These are phyloP conservation scores for Oasisia sp. DNA, from an alignment of 2,888 invertebrate genomes.

Conservation along the genomic window DNA sequence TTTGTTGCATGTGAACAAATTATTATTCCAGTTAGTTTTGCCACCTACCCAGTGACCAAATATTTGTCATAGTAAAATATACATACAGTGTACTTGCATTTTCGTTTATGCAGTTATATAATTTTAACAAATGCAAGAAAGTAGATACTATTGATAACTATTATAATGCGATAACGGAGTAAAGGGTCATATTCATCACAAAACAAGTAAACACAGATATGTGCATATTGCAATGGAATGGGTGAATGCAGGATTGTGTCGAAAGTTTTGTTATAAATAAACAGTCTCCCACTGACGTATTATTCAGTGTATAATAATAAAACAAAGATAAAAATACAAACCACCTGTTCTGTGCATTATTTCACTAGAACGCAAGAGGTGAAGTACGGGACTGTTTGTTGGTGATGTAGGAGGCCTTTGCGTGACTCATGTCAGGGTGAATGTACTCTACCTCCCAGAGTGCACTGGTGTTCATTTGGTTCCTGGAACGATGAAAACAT, in stretches of 20 bases:
- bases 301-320: conserved; percentile 12
- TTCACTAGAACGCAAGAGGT: not conserved
- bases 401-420: not conserved
- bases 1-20: too few species aligned
- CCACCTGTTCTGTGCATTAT: not conserved
- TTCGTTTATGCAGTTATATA: too few species aligned
- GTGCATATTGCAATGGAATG: not conserved
- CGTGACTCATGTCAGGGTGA: not conserved
- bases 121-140: too few species aligned
- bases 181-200: not conserved
- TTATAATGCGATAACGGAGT: too few species aligned
- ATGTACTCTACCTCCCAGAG: not conserved
- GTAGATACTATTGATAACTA: too few species aligned
- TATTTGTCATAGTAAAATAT: too few species aligned
- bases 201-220: not conserved
- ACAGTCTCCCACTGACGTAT: not conserved
- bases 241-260: not conserved
- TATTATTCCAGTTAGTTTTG: too few species aligned
- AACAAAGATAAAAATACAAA: conserved; percentile 1
- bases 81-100: too few species aligned
- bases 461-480: not conserved
- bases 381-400: not conserved
- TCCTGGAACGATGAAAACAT: not conserved
- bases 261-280: not conserved
- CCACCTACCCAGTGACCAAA: too few species aligned